A percentile compares a stretch with the other conserved stretches of the same genome.
phyloP scores from a whole-genome alignment of 2,113 vertebrate genomes.

The Ageneiosus marmoratus region DNA sequence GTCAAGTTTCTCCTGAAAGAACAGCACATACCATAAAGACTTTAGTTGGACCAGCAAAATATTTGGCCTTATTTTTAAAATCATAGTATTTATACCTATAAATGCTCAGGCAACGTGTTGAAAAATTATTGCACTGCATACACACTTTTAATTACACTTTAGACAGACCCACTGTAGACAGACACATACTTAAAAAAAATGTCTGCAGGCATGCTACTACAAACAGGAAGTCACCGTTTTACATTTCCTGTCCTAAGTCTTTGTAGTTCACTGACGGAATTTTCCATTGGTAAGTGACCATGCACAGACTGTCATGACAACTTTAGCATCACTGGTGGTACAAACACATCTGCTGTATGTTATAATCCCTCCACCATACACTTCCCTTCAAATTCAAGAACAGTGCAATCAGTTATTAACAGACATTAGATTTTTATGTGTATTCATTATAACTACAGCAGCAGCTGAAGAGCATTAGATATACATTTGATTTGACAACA shows the following conservation, averaged over 20 bases:
- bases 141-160: constrained; percentile 56
- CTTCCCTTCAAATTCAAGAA: neutral
- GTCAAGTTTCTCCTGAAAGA: constrained; percentile 78
- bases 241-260: constrained; percentile 60
- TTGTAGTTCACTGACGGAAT: constrained; percentile 59
- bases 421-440: neutral
- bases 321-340: constrained; percentile 2
- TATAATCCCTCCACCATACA: neutral
- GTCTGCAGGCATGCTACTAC: constrained; percentile 40
- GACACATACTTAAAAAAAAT: constrained; percentile 13
- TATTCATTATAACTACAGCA: neutral
- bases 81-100: too few relatives aligned
- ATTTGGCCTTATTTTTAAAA: neutral
- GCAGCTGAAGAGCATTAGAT: neutral
- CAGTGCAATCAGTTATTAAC: neutral
- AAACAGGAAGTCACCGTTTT: constrained; percentile 70
- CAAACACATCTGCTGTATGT: neutral
- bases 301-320: constrained; percentile 6
- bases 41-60: neutral
- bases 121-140: neutral
- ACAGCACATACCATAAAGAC: neutral
- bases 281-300: constrained; percentile 68
- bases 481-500: neutral
- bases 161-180: constrained; percentile 12
- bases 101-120: neutral